Base-by-base conservation (phyloP, 2,888 invertebrate genomes). In the Zelleria hepariella region DNA sequence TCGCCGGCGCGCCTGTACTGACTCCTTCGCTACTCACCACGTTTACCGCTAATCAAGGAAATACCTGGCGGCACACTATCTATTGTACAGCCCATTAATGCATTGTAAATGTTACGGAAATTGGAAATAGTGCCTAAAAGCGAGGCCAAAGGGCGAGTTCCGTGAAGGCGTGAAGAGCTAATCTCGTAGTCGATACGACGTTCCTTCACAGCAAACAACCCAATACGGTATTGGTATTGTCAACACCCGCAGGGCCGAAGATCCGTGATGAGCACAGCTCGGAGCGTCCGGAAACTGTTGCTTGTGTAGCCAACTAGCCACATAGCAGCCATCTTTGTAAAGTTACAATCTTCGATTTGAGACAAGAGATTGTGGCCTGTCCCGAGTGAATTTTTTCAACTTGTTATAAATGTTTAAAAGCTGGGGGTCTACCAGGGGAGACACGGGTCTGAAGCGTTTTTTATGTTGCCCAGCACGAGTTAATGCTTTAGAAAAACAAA, bases 1-100 rank as follows among this genome's bases (percentile, higher is more conserved):
- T n/a, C n/a, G n/a, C n/a, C n/a, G n/a, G n/a, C 73, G 6, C 5
- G 10, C 5, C 10, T 8, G 10, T 32, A 32, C 5, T 8, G 5
- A 32, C 32, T 7, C 10, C 5, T 5, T 32, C 10, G 10, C 6
- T 32, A 32, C 10, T 32, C 5, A 7, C 6, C 5, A 32, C 10
- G 5, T 32, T 32, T 5, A 32, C 5, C 10, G 32, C 5, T 8
- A 10, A 32, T 7, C 6, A 7, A 32, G 32, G 10, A 7, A 7
- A 10, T 7, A 32, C 32, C 10, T 8, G 10, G 32, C 10, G 5
- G 5, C 32, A 7, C 10, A 7, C 5, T 32, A 10, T 8, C 5
- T 7, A 7, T 5, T 32, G 5, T 32, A 32, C 10, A 32, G 32
- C 32, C 5, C 6, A 32, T 32, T 7, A 32, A 32, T 32, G 5